Conservation (phyloP, 2,888 invertebrate species). For the Drosophila glabriapex region DNA sequence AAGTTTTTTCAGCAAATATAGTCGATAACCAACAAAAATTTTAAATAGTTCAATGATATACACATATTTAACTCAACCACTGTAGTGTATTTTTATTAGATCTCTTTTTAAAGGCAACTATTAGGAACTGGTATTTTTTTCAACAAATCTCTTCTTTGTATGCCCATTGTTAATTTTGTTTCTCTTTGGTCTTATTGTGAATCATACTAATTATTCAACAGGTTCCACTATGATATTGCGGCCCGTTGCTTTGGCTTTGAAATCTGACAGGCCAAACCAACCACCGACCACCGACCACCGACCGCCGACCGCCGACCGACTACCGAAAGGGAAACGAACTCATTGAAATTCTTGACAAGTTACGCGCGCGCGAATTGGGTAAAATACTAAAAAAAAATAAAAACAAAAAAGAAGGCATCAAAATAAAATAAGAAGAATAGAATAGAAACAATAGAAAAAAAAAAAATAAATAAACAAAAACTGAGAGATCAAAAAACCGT, state of each 20-base stretch:
- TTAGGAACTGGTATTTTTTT: conserved; percentile 11
- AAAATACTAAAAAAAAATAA: conserved; percentile 59
- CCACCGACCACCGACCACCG: no score
- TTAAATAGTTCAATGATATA: background rate
- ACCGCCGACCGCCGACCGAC: conserved; percentile 26
- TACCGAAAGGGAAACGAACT: conserved; percentile 83
- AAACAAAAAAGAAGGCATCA: background rate
- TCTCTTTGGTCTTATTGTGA: conserved; percentile 29
- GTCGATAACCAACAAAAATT: background rate
- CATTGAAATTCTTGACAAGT: conserved; percentile 76
- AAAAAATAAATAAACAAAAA: background rate
- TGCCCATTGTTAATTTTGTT: conserved; percentile 34
- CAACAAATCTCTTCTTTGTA: conserved; percentile 16
- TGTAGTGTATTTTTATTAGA: background rate
- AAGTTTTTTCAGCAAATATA: background rate
- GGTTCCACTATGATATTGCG: conserved; percentile 55
- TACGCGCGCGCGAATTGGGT: conserved; percentile 60
- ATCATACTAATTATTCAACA: conserved; percentile 66
- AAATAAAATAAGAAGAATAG: conserved; percentile 9
- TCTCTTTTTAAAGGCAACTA: background rate
- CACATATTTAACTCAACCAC: background rate
- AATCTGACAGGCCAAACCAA: conserved; percentile 21
- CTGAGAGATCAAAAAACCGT: conserved; percentile 9
- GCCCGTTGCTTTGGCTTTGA: conserved; percentile 37
- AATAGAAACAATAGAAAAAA: conserved; percentile 17